Percentiles rank a stretch among this genome's conserved stretches.
phyloP scores from a whole-genome alignment of 2,113 vertebrate genomes.

The Callipepla californica region DNA sequence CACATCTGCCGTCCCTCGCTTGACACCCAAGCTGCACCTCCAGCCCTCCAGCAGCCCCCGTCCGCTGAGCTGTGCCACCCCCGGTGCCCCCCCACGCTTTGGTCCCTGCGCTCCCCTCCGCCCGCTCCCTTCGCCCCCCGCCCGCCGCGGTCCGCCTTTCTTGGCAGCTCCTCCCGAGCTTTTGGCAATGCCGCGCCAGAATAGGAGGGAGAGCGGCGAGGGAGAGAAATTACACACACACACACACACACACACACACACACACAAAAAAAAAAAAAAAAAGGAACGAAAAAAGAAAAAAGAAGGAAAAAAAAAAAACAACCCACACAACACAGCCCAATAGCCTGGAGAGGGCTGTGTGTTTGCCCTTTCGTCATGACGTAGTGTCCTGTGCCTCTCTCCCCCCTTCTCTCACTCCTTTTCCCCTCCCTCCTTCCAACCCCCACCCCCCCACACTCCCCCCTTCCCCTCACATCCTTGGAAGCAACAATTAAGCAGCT shows the following conservation, averaged over 20 bases:
- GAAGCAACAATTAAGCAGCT: constrained; percentile 88
- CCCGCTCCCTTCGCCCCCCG: background rate
- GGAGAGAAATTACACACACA: constrained; percentile 69
- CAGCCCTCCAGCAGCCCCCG: background rate
- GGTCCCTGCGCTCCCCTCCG: background rate
- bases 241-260: no score
- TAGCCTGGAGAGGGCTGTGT: constrained; percentile 80
- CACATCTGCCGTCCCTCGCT: background rate
- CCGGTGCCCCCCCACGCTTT: background rate
- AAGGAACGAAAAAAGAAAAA: constrained; percentile 33
- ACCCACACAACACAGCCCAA: constrained; percentile 60
- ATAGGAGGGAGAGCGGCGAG: constrained; percentile 78
- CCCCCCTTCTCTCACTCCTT: constrained; percentile 23
- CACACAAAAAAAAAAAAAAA: no score
- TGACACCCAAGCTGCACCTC: background rate
- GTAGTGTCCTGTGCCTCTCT: constrained; percentile 77
- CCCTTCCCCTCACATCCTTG: constrained; percentile 76
- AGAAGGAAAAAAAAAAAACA: constrained; percentile 37
- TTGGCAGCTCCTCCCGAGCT: constrained; percentile 54
- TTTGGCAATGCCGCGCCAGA: constrained; percentile 69
- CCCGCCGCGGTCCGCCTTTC: constrained; percentile 30
- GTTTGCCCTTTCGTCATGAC: constrained; percentile 86
- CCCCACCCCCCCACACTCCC: constrained; percentile 30
- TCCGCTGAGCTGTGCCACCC: background rate
- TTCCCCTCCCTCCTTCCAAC: constrained; percentile 60